These are phyloP conservation scores for Campylomormyrus tamandua DNA, from an alignment of 2,113 vertebrate genomes.

Conservation along the genomic window DNA sequence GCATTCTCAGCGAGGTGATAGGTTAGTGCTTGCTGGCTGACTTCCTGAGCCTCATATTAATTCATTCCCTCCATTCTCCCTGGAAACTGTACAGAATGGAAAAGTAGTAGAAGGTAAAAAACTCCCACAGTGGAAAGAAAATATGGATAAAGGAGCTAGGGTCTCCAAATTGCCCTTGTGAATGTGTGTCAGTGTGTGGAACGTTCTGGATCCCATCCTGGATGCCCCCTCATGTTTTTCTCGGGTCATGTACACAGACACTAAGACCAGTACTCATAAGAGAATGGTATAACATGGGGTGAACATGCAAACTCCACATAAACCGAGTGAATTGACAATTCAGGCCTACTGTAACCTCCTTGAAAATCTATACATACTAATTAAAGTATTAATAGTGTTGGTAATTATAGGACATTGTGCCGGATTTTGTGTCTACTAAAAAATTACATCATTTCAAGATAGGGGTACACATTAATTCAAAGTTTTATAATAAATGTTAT, in stretches of 20 bases:
- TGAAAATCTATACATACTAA: background rate
- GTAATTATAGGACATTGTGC: background rate
- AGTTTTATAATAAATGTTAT: conserved; percentile 1
- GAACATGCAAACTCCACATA: background rate
- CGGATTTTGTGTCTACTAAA: background rate
- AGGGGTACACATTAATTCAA: background rate
- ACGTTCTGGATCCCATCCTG: background rate
- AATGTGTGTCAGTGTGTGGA: background rate
- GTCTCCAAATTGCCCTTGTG: background rate
- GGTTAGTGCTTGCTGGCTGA: background rate
- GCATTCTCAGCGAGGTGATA: background rate
- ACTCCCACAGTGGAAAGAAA: background rate
- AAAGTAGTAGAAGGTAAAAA: background rate
- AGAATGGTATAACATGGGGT: background rate
- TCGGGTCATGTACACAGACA: background rate
- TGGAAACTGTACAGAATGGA: background rate
- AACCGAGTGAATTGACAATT: background rate
- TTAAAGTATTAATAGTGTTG: background rate
- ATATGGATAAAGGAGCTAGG: background rate
- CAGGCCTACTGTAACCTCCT: background rate
- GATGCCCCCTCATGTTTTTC: background rate
- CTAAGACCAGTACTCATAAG: background rate
- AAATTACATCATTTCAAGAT: background rate
- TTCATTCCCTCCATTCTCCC: background rate
- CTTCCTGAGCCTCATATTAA: background rate